Conservation (phyloP, 2,888 invertebrate genomes). For the Andrena chrysosceles region DNA sequence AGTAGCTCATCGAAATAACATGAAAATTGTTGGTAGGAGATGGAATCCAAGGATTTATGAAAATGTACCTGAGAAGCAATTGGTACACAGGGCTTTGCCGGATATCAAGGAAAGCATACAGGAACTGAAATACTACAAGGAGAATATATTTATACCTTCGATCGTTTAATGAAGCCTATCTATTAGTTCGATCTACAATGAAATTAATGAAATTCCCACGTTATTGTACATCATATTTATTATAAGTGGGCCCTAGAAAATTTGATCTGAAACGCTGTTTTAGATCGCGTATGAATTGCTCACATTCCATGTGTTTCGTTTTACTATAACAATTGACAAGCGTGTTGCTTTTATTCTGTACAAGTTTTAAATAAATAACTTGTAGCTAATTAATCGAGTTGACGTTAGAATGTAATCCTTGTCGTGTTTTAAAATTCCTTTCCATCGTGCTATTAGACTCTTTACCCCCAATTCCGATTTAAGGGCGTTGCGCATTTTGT, state of each 20-base stretch:
- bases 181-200: neutral
- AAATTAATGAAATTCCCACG: neutral
- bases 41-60: conserved; percentile 90
- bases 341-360: neutral
- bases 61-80: conserved; percentile 85
- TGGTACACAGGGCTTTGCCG: conserved; percentile 89
- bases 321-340: neutral
- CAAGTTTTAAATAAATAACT: neutral
- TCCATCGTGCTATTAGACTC: too few species aligned
- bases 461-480: too few species aligned
- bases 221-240: neutral
- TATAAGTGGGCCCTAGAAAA: neutral
- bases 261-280: neutral
- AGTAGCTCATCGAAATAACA: neutral
- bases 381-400: neutral
- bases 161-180: neutral
- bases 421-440: neutral
- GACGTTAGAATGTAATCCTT: neutral
- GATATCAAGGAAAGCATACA: conserved; percentile 95
- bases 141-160: conserved; percentile 63
- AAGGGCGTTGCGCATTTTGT: too few species aligned
- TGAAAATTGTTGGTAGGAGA: conserved; percentile 77
- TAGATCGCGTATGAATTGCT: neutral
- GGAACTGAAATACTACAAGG: conserved; percentile 93
- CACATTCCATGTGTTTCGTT: neutral